Percentiles rank a stretch among this genome's conserved stretches.
These are phyloP conservation scores for Rhysida immarginata DNA, from an alignment of 1,140 invertebrate genomes.

Conservation along the genomic window DNA sequence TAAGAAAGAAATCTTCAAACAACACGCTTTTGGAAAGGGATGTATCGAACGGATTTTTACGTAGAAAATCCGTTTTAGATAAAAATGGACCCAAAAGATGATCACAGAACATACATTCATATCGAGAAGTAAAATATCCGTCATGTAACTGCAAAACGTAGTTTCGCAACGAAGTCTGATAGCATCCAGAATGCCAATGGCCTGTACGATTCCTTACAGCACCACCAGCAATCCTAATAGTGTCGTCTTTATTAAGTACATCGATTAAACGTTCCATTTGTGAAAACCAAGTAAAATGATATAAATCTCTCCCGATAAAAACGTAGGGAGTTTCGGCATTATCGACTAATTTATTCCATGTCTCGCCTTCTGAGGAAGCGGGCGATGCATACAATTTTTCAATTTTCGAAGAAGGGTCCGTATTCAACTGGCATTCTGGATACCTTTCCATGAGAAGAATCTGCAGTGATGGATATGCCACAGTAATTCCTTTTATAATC, in stretches of 20 bases:
- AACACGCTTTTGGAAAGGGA: constrained; percentile 13
- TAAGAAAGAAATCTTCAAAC: constrained; percentile 24
- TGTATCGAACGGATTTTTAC: constrained; percentile 14
- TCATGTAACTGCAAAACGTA: constrained; percentile 20
- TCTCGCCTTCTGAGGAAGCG: too few species aligned
- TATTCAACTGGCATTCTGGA: too few species aligned
- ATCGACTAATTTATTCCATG: constrained; percentile 17
- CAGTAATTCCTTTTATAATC: background rate
- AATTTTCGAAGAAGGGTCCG: too few species aligned
- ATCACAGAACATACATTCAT: constrained; percentile 27
- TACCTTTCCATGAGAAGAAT: too few species aligned
- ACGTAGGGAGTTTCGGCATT: constrained; percentile 22
- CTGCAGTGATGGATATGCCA: background rate
- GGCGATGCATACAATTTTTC: too few species aligned
- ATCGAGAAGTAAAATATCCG: constrained; percentile 22
- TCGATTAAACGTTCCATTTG: constrained; percentile 21
- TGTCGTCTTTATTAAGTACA: constrained; percentile 15
- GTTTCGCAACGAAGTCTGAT: constrained; percentile 20
- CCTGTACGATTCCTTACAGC: constrained; percentile 20
- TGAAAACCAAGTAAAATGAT: constrained; percentile 18
- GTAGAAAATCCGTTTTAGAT: constrained; percentile 13
- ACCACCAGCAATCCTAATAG: constrained; percentile 19
- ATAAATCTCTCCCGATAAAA: constrained; percentile 19
- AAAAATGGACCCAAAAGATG: constrained; percentile 23
- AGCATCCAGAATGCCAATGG: constrained; percentile 25